Evolutionary conservation across 2,888 invertebrate species (phyloP).

Genomic region (Cheilosia scutellata): DNA sequence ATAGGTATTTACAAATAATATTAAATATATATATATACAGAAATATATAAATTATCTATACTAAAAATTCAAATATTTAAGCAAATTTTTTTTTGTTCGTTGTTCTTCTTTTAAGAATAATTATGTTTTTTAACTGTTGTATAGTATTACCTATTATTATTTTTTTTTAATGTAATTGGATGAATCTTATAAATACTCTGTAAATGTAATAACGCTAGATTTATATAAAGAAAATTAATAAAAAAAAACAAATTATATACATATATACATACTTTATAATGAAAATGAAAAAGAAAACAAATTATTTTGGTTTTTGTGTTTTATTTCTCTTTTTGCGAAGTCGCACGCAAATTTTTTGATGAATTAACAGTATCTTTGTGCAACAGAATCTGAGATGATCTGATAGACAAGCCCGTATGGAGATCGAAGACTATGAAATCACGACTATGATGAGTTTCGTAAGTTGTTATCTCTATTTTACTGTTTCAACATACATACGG

Average conservation of each 20-base stretch:
- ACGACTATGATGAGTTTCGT: too few species aligned
- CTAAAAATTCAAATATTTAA: constrained; percentile 59
- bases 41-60: constrained; percentile 58
- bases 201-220: constrained; percentile 72
- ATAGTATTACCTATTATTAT: constrained; percentile 50
- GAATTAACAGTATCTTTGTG: too few species aligned
- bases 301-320: neutral
- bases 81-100: neutral
- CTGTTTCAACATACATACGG: too few species aligned
- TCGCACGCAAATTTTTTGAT: too few species aligned
- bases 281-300: constrained; percentile 39
- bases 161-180: constrained; percentile 67
- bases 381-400: too few species aligned
- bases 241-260: constrained; percentile 35
- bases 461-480: too few species aligned
- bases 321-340: neutral
- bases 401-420: too few species aligned
- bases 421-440: too few species aligned
- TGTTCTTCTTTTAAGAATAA: constrained; percentile 60
- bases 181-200: constrained; percentile 69
- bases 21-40: constrained; percentile 47
- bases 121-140: constrained; percentile 70
- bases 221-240: constrained; percentile 56
- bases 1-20: constrained; percentile 50
- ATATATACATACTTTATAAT: constrained; percentile 50